These are phyloP conservation scores for Euleptes europaea DNA, from an alignment of 2,113 vertebrate genomes.

Conservation along the genomic window DNA sequence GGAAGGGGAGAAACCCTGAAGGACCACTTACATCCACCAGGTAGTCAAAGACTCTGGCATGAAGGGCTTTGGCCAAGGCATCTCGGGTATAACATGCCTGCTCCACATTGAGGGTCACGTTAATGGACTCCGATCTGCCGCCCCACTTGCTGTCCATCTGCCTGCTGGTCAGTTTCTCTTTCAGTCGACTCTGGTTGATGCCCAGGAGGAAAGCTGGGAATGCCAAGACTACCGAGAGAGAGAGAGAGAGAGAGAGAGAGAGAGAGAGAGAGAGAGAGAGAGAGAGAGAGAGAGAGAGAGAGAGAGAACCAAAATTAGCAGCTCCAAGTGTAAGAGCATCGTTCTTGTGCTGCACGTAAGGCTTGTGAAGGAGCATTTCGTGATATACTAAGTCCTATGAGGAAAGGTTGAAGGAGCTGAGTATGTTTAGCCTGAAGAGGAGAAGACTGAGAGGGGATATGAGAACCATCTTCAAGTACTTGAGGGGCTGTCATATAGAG, in stretches of 20 bases:
- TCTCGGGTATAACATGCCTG: constrained; percentile 96
- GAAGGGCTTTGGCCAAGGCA: constrained; percentile 94
- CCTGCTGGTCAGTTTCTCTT: constrained; percentile 94
- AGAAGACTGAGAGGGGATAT: too few relatives aligned
- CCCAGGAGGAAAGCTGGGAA: constrained; percentile 96
- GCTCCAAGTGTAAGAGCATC: neutral
- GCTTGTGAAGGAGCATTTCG: neutral
- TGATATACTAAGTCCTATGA: too few relatives aligned
- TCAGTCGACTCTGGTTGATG: constrained; percentile 90
- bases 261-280: too few relatives aligned
- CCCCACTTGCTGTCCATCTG: constrained; percentile 99
- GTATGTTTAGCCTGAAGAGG: too few relatives aligned
- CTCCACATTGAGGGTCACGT: constrained; percentile 95
- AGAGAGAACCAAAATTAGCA: neutral
- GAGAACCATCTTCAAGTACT: too few relatives aligned
- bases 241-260: neutral
- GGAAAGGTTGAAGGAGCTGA: too few relatives aligned
- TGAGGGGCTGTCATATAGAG: too few relatives aligned
- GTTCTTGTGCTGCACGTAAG: too few relatives aligned
- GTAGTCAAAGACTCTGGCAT: constrained; percentile 91
- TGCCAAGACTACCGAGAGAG: constrained; percentile 84
- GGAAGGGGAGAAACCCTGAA: neutral
- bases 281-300: too few relatives aligned
- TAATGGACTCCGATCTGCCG: constrained; percentile 89
- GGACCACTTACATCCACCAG: constrained; percentile 88